phyloP scores from a whole-genome alignment of 2,797 vertebrate species.

The Botia kubotai region DNA sequence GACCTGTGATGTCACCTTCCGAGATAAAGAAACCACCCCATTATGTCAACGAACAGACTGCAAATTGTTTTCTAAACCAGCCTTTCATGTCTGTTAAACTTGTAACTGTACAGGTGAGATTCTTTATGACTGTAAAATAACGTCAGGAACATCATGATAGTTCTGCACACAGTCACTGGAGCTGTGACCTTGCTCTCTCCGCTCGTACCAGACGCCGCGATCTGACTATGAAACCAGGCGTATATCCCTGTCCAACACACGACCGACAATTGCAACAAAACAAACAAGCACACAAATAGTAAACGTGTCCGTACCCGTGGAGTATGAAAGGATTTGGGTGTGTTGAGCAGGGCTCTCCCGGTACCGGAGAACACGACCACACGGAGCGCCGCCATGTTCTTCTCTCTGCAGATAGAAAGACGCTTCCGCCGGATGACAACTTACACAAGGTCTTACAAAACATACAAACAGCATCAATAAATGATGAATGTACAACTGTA shows the following conservation, averaged over 20 bases:
- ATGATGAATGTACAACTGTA: too few species aligned
- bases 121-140: neutral
- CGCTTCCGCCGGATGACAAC: slow-evolving; percentile 39
- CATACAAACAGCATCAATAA: neutral
- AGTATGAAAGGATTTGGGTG: slow-evolving; percentile 66
- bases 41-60: neutral
- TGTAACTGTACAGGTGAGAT: neutral
- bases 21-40: neutral
- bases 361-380: slow-evolving; percentile 69
- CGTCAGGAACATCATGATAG: neutral
- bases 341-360: slow-evolving; percentile 72
- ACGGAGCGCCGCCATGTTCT: slow-evolving; percentile 81
- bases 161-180: neutral
- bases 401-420: slow-evolving; percentile 38
- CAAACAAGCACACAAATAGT: neutral
- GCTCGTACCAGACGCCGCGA: neutral
- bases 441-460: slow-evolving; percentile 36
- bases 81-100: neutral
- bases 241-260: slow-evolving; percentile 1
- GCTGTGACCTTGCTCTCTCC: slow-evolving; percentile 75
- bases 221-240: neutral
- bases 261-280: neutral
- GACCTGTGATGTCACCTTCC: slow-evolving; percentile 22
- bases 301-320: slow-evolving; percentile 65
- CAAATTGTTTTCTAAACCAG: neutral